A percentile compares a stretch with the other conserved stretches of the same genome.
Evolutionary conservation across 2,113 vertebrate genomes (phyloP).

Genomic region (Riparia riparia): DNA sequence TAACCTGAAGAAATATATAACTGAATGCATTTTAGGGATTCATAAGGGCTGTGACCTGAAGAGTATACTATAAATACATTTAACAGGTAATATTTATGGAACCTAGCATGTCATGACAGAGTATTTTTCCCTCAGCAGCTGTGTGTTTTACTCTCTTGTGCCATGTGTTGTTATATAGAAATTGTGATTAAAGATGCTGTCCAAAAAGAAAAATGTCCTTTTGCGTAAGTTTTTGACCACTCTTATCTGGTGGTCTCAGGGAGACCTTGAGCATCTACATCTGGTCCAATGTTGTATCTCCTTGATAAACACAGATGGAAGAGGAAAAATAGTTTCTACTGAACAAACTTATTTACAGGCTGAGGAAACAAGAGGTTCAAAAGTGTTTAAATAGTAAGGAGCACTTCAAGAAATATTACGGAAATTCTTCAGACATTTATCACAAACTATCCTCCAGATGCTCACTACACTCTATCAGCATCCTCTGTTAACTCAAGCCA

Average conservation of each 20-base stretch:
- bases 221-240: background rate
- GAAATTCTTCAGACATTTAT: slow-evolving; percentile 36
- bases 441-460: background rate
- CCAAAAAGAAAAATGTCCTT: background rate
- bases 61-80: background rate
- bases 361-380: background rate
- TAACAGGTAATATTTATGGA: background rate
- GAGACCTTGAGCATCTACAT: background rate
- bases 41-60: background rate
- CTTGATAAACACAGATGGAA: background rate
- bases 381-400: background rate
- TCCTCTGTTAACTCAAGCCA: slow-evolving; percentile 1
- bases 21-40: background rate
- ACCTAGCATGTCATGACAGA: background rate
- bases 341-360: background rate
- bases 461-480: background rate
- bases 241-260: background rate
- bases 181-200: background rate
- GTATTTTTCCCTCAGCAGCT: background rate
- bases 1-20: background rate
- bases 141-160: background rate
- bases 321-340: background rate
- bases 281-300: background rate
- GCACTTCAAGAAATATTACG: background rate
- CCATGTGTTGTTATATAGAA: background rate